A percentile compares a stretch with the other conserved stretches of the same genome.
Conservation (phyloP, 1,140 invertebrate species). For the Anthonomus grandis region DNA sequence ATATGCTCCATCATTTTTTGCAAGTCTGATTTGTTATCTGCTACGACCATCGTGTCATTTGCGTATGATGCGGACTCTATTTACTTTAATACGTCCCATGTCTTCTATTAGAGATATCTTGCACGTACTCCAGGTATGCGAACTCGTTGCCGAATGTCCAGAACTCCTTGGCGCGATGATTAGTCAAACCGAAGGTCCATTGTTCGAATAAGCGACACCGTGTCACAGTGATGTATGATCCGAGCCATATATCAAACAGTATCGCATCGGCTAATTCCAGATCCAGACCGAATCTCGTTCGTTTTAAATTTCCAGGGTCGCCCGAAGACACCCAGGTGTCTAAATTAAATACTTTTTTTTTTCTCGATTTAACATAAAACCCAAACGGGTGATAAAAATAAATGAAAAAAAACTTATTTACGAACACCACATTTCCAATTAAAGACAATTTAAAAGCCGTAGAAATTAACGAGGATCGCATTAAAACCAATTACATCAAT, state of each 20-base stretch:
- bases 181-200: slow-evolving; percentile 28
- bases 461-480: slow-evolving; percentile 26
- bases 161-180: slow-evolving; percentile 29
- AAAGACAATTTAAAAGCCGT: slow-evolving; percentile 26
- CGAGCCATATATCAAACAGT: slow-evolving; percentile 29
- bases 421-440: slow-evolving; percentile 12
- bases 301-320: slow-evolving; percentile 26
- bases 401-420: background rate
- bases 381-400: background rate
- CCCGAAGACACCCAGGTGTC: no score
- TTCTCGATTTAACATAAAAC: background rate
- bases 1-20: no score
- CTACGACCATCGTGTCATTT: no score
- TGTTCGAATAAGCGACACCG: slow-evolving; percentile 28
- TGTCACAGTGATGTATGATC: slow-evolving; percentile 29
- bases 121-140: no score
- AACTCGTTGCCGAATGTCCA: slow-evolving; percentile 20
- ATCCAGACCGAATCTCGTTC: slow-evolving; percentile 24
- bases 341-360: no score
- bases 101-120: no score
- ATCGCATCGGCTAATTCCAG: slow-evolving; percentile 30
- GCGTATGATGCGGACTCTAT: no score
- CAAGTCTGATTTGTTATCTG: no score
- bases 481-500: slow-evolving; percentile 30
- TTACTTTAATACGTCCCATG: no score